A percentile compares a stretch with the other conserved stretches of the same genome.
phyloP scores from a whole-genome alignment of 2,113 vertebrate genomes.

The Channa maculata region DNA sequence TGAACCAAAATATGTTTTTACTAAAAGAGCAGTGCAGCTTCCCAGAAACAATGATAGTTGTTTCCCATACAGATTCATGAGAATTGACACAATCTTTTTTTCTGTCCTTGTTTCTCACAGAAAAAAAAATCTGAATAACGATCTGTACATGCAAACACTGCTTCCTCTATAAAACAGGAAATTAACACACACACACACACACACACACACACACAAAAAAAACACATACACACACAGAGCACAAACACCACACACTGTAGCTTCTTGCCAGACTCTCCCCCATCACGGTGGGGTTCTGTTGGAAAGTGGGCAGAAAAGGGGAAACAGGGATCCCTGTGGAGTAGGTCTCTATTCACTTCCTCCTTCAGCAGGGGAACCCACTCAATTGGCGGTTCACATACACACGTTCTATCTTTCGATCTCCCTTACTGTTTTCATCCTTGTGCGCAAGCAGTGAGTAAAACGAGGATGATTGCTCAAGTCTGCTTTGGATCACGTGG shows the following conservation, averaged over 20 bases:
- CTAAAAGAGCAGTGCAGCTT: slow-evolving; percentile 51
- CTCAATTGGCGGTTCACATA: slow-evolving; percentile 76
- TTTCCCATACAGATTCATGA: slow-evolving; percentile 83
- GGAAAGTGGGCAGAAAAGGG: slow-evolving; percentile 38
- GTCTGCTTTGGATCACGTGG: slow-evolving; percentile 69
- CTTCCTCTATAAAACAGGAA: slow-evolving; percentile 82
- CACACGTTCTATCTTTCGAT: slow-evolving; percentile 67
- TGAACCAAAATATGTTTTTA: slow-evolving; percentile 51
- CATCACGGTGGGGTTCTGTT: slow-evolving; percentile 62
- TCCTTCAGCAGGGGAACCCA: slow-evolving; percentile 72
- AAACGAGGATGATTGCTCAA: slow-evolving; percentile 65
- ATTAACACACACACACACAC: slow-evolving; percentile 63
- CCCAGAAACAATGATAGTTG: slow-evolving; percentile 67
- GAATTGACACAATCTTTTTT: slow-evolving; percentile 71
- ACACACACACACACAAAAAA: slow-evolving; percentile 31
- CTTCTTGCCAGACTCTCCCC: slow-evolving; percentile 66
- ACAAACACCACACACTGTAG: slow-evolving; percentile 44
- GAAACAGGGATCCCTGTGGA: slow-evolving; percentile 76
- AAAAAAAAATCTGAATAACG: slow-evolving; percentile 66
- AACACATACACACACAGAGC: slow-evolving; percentile 24
- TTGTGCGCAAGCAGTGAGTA: slow-evolving; percentile 29
- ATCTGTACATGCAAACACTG: slow-evolving; percentile 73
- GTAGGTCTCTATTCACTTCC: slow-evolving; percentile 77
- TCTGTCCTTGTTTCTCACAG: slow-evolving; percentile 76
- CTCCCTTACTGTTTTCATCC: slow-evolving; percentile 51